phyloP scores from a whole-genome alignment of 2,797 vertebrate genomes.

The Chelmon rostratus region DNA sequence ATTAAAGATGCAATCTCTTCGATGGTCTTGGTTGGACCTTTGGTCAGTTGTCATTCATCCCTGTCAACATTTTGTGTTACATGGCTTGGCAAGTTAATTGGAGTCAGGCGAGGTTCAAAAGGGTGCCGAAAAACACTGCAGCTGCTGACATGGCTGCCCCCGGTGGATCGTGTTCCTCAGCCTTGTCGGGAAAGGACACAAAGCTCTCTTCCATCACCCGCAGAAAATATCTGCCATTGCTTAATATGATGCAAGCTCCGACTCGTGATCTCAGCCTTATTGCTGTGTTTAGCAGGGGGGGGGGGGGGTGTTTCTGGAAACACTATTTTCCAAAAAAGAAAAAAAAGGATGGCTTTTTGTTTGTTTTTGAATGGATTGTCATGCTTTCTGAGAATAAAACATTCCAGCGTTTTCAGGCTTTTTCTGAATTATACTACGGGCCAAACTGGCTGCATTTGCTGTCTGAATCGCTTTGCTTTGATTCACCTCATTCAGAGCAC shows the following conservation, averaged over 20 bases:
- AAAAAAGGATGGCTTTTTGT: not conserved
- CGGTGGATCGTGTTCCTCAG: constrained; percentile 5
- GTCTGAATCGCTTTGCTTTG: constrained; percentile 76
- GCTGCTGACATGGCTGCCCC: constrained; percentile 22
- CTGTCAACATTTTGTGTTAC: constrained; percentile 44
- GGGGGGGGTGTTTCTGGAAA: not conserved
- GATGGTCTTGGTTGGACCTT: constrained; percentile 28
- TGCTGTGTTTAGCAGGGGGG: not conserved
- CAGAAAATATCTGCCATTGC: constrained; percentile 30
- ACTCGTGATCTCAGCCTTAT: constrained; percentile 8
- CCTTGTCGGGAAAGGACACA: constrained; percentile 12
- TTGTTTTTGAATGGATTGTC: constrained; percentile 21
- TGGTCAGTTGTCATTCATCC: constrained; percentile 50
- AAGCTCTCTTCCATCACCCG: constrained; percentile 32
- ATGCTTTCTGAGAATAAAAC: constrained; percentile 35
- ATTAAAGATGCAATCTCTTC: constrained; percentile 28
- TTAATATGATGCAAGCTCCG: constrained; percentile 16
- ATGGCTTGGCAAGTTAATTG: constrained; percentile 55
- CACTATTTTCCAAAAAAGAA: not conserved
- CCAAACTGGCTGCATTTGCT: constrained; percentile 68
- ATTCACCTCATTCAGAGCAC: constrained; percentile 79
- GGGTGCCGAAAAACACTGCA: constrained; percentile 34
- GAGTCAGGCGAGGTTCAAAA: constrained; percentile 45
- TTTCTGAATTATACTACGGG: constrained; percentile 65
- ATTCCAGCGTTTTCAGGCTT: constrained; percentile 48